Conservation (phyloP, 2,113 vertebrate genomes). For the Coracopsis vasa region DNA sequence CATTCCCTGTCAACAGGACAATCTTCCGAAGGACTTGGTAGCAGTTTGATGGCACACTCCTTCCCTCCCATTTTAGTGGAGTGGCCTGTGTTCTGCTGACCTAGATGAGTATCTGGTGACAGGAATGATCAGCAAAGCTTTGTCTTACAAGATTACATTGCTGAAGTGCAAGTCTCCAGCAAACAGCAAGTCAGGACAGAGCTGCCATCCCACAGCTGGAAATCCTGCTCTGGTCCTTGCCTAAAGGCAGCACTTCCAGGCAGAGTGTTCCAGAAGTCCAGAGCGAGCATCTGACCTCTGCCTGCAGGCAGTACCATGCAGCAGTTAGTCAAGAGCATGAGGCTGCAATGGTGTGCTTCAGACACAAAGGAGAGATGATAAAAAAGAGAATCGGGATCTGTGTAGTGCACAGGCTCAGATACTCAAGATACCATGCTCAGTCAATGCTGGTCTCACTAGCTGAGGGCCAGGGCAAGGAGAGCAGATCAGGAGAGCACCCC, state of each 20-base stretch:
- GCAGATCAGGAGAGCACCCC: rapidly evolving
- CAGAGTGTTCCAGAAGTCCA: background rate
- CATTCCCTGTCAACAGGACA: background rate
- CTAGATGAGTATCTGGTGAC: background rate
- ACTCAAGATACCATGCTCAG: rapidly evolving
- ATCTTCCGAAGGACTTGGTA: rapidly evolving
- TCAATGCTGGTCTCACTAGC: rapidly evolving
- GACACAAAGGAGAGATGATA: background rate
- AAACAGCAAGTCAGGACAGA: background rate
- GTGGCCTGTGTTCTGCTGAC: background rate
- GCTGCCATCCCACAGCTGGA: background rate
- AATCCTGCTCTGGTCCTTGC: background rate
- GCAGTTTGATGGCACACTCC: background rate
- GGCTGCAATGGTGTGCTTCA: rapidly evolving
- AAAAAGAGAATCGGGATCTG: background rate
- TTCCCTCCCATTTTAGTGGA: background rate
- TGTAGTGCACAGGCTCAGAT: background rate
- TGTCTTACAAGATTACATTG: background rate
- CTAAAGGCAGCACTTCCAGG: background rate
- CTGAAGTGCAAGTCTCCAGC: background rate
- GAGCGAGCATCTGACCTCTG: rapidly evolving
- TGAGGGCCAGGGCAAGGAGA: background rate
- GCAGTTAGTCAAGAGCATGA: background rate
- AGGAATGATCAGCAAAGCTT: background rate
- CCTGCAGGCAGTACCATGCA: background rate